These are phyloP conservation scores for Sciurus vulgaris DNA, from an alignment of 2,797 vertebrate genomes.

Conservation along the genomic window DNA sequence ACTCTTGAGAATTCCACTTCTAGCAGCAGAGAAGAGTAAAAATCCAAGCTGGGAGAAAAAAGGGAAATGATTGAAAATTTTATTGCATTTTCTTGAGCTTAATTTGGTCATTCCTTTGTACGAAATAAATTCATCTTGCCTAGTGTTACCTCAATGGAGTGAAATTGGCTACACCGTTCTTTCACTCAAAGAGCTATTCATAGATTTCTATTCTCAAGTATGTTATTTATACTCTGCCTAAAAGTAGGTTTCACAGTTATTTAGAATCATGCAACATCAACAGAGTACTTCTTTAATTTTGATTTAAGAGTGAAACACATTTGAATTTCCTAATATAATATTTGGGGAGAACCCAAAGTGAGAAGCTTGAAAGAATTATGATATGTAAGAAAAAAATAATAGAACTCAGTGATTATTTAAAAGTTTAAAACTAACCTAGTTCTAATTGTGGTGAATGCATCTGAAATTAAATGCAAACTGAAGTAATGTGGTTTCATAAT, in stretches of 20 bases:
- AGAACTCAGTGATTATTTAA: slow-evolving; percentile 2
- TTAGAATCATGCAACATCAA: slow-evolving; percentile 75
- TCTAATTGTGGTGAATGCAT: not conserved
- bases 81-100: slow-evolving; percentile 51
- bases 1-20: slow-evolving; percentile 60
- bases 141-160: slow-evolving; percentile 74
- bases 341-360: slow-evolving; percentile 73
- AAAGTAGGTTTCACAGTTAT: slow-evolving; percentile 81
- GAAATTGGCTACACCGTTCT: slow-evolving; percentile 67
- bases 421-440: not conserved
- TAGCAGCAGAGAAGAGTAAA: slow-evolving; percentile 41
- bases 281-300: slow-evolving; percentile 78
- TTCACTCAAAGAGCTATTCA: slow-evolving; percentile 76
- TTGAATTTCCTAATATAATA: slow-evolving; percentile 77
- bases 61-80: slow-evolving; percentile 53
- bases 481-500: not conserved
- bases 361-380: slow-evolving; percentile 61
- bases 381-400: slow-evolving; percentile 52
- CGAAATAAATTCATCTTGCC: slow-evolving; percentile 64
- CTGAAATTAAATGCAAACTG: not conserved
- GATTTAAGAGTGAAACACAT: slow-evolving; percentile 70
- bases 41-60: not conserved
- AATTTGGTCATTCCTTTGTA: slow-evolving; percentile 73
- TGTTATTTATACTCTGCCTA: slow-evolving; percentile 81
- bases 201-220: slow-evolving; percentile 79